These are phyloP conservation scores for Bathybates hornii DNA, from an alignment of 2,113 vertebrate genomes.

Conservation along the genomic window DNA sequence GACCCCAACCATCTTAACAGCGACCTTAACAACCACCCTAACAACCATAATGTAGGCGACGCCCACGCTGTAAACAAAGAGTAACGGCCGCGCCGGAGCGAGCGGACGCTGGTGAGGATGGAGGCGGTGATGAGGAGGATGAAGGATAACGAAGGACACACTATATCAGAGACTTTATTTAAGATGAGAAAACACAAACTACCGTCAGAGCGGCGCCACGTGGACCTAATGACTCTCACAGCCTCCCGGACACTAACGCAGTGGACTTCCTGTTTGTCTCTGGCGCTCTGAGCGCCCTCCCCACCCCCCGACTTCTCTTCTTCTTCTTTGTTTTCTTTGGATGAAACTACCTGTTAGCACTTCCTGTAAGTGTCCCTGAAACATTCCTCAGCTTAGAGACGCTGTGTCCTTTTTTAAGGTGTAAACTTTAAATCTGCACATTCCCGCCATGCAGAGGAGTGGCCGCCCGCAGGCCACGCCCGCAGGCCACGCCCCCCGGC, in stretches of 20 bases:
- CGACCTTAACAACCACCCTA: slow-evolving; percentile 64
- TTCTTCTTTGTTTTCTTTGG: slow-evolving; percentile 19
- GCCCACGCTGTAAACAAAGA: slow-evolving; percentile 68
- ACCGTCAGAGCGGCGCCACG: slow-evolving; percentile 40
- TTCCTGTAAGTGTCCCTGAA: slow-evolving; percentile 44
- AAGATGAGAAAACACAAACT: slow-evolving; percentile 53
- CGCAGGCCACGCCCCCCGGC: neutral
- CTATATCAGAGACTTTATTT: slow-evolving; percentile 71
- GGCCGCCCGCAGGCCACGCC: neutral
- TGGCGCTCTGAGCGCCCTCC: slow-evolving; percentile 41
- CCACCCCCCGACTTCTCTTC: slow-evolving; percentile 18
- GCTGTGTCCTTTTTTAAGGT: slow-evolving; percentile 5
- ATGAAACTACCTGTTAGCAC: slow-evolving; percentile 65
- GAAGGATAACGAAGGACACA: slow-evolving; percentile 63
- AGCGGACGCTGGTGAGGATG: slow-evolving; percentile 38
- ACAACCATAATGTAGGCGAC: slow-evolving; percentile 71
- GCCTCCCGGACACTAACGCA: slow-evolving; percentile 39
- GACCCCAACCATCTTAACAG: slow-evolving; percentile 69
- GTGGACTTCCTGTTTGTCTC: slow-evolving; percentile 45
- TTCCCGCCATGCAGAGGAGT: neutral
- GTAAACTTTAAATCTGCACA: neutral
- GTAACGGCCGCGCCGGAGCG: slow-evolving; percentile 54
- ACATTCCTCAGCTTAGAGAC: slow-evolving; percentile 67
- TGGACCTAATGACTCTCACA: slow-evolving; percentile 51
- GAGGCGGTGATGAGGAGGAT: slow-evolving; percentile 13